A percentile compares a stretch with the other conserved stretches of the same genome.
Conservation (phyloP, 1,140 invertebrate genomes). For the Zaprionus vittiger region DNA sequence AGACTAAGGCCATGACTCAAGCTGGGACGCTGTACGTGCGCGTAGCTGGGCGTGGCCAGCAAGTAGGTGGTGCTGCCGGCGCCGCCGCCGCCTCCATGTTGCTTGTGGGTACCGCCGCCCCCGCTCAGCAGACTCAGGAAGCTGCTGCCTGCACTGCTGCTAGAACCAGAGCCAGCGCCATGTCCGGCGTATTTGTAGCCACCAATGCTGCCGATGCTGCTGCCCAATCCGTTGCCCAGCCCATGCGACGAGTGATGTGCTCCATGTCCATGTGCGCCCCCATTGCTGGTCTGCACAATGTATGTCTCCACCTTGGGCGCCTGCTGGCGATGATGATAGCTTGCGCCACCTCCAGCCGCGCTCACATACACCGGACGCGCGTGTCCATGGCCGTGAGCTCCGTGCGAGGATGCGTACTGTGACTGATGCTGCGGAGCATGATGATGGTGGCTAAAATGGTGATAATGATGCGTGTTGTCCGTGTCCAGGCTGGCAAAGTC, state of each 20-base stretch:
- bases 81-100: constrained; percentile 25
- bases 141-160: constrained; percentile 1
- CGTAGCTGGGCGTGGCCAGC: constrained; percentile 45
- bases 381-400: constrained; percentile 34
- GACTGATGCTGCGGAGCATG: constrained; percentile 22
- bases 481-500: constrained; percentile 55
- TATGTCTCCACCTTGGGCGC: constrained; percentile 69
- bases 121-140: constrained; percentile 23
- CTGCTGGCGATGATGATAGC: constrained; percentile 35
- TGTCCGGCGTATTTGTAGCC: constrained; percentile 37
- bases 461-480: constrained; percentile 23
- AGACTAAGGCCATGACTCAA: constrained; percentile 1
- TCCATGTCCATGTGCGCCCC: constrained; percentile 3
- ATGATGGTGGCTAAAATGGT: constrained; percentile 19
- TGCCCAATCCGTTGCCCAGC: constrained; percentile 17
- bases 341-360: constrained; percentile 7
- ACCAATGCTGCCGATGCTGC: constrained; percentile 3
- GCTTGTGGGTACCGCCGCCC: constrained; percentile 45
- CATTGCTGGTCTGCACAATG: constrained; percentile 61
- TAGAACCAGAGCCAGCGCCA: neutral
- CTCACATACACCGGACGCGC: constrained; percentile 37
- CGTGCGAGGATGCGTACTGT: constrained; percentile 14
- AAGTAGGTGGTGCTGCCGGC: constrained; percentile 44
- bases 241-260: constrained; percentile 6
- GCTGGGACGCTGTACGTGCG: constrained; percentile 13